Evolutionary conservation across 2,113 vertebrate genomes (phyloP), one percentile per base, ranked within the genome.

Genomic region (Ameiurus melas): DNA sequence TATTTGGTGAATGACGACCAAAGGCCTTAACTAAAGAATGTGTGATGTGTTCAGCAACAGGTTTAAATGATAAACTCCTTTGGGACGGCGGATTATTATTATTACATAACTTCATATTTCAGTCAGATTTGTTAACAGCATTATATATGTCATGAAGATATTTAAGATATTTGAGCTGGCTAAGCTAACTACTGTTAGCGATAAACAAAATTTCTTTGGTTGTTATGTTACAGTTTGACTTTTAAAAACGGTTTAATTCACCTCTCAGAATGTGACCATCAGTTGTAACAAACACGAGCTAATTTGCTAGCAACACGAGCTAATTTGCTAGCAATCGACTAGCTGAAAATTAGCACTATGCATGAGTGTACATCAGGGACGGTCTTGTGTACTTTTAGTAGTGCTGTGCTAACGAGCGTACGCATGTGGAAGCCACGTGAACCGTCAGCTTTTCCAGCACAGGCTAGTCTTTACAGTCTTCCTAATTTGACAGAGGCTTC

Each of bases 401-500:
- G 58, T 75, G 14, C 70, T 27, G 53, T 85, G 53, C 3, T 75
- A 58, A 85, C 36, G 53, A 62, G 1, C 60, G 19, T 57, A 25
- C 0, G 55, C 58, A 77, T 47, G 75, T 80, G 87, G 51, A 79
- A 79, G 77, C n/a, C 58, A 51, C 25, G 36, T 20, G 12, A 62
- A 39, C 57, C 13, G 55, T 81, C 62, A 85, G 27, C 62, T 43
- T 55, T 70, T 20, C 53, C 80, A 70, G 39, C 30, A 51, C 70
- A 36, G 88, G 51, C 60, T 81, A 85, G 79, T 87, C 87, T 86
- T 88, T 71, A 75, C 47, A 62, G 64, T 83, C 83, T 80, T 90
- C 68, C 83, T 89, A 58, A 86, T 89, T 75, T 89, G 75, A 80
- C 39, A 13, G n/a, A 53, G 43, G 85, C 86, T 89, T 87, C 78